Percentiles rank a stretch among this genome's conserved stretches.
Evolutionary conservation across 2,113 vertebrate species (phyloP).

Genomic region (Brachyhypopomus gauderio): DNA sequence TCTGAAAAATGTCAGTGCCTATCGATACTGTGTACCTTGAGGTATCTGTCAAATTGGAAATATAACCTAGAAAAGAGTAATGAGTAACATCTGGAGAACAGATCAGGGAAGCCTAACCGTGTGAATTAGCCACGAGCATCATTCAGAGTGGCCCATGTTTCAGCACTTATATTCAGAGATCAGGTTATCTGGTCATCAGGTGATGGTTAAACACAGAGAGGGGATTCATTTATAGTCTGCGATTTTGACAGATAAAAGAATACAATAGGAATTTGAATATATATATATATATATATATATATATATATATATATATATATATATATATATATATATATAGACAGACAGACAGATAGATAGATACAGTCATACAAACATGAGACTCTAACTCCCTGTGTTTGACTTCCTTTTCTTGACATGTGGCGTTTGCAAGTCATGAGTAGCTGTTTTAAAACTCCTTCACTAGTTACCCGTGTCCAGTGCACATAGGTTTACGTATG

Average conservation of each 20-base stretch:
- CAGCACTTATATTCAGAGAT: too few species aligned
- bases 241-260: conserved; percentile 56
- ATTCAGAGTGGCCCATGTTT: too few species aligned
- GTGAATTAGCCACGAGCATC: too few species aligned
- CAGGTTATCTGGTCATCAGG: too few species aligned
- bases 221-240: not conserved
- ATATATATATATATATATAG: conserved; percentile 38
- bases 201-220: conserved; percentile 36
- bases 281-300: conserved; percentile 35
- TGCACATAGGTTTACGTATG: not conserved
- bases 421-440: conserved; percentile 34
- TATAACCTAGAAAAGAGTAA: not conserved
- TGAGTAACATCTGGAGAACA: too few species aligned
- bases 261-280: conserved; percentile 32
- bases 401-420: conserved; percentile 19
- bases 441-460: not conserved
- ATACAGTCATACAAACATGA: too few species aligned
- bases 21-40: conserved; percentile 58
- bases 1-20: conserved; percentile 37
- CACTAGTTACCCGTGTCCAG: conserved; percentile 5
- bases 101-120: too few species aligned
- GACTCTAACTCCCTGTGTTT: too few species aligned
- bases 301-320: conserved; percentile 50
- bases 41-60: conserved; percentile 31
- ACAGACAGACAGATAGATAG: conserved; percentile 6